Evolutionary conservation across 1,140 invertebrate species (phyloP).

Genomic region (Drosophila nasuta): DNA sequence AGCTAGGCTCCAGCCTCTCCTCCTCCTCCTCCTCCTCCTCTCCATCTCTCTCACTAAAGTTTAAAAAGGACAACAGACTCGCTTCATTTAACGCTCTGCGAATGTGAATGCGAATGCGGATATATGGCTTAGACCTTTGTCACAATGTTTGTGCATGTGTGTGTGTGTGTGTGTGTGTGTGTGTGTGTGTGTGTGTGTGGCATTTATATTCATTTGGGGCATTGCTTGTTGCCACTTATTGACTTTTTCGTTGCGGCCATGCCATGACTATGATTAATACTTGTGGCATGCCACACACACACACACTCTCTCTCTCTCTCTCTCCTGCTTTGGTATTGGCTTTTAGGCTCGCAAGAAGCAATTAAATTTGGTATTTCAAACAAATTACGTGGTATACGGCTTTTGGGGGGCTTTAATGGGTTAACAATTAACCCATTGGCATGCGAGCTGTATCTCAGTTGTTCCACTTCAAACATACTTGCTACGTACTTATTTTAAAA

Average conservation of each 20-base stretch:
- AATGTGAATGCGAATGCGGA: constrained; percentile 12
- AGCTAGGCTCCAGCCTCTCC: neutral
- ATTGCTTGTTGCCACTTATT: constrained; percentile 39
- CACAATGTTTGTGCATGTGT: constrained; percentile 8
- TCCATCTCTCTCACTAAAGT: constrained; percentile 1
- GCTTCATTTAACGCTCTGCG: constrained; percentile 31
- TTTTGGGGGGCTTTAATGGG: constrained; percentile 37
- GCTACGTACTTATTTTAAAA: constrained; percentile 13
- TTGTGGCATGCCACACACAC: constrained; percentile 17
- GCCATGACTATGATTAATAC: constrained; percentile 48
- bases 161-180: no score
- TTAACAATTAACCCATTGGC: constrained; percentile 52
- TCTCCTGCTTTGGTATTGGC: neutral
- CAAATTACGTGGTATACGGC: constrained; percentile 20
- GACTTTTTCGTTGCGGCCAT: constrained; percentile 10
- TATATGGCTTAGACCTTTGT: constrained; percentile 7
- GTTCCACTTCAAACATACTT: constrained; percentile 17
- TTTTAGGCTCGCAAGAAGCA: constrained; percentile 15
- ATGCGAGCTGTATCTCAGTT: constrained; percentile 22
- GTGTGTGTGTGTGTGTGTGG: no score
- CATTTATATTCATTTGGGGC: constrained; percentile 47
- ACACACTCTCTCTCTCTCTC: no score
- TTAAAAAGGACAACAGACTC: constrained; percentile 26
- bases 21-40: neutral
- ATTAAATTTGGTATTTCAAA: constrained; percentile 36